Percentiles rank a stretch among this genome's conserved stretches.
Conservation (phyloP, 1,140 invertebrate species). For the Neuroterus valhalla region DNA sequence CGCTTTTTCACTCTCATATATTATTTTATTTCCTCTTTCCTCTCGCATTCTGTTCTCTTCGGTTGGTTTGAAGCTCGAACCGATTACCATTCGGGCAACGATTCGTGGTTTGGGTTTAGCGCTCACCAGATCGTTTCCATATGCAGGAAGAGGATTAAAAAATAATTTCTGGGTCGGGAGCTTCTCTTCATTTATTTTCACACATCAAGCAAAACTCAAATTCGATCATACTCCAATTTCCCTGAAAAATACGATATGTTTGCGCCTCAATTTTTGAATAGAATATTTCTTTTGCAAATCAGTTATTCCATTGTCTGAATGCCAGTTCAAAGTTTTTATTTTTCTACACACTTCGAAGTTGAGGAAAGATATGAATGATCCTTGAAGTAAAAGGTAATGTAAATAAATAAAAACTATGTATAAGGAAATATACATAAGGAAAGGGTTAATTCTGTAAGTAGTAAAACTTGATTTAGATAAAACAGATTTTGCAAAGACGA, state of each 20-base stretch:
- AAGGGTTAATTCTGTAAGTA: not conserved
- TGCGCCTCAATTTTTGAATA: not conserved
- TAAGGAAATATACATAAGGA: not conserved
- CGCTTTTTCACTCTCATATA: conserved; percentile 12
- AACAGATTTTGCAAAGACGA: not conserved
- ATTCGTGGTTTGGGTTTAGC: conserved; percentile 17
- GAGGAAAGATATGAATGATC: too few relatives aligned
- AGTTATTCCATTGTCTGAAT: too few relatives aligned
- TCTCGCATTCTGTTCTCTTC: conserved; percentile 4
- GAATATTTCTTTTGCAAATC: not conserved
- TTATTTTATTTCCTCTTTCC: not conserved
- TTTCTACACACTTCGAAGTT: too few relatives aligned
- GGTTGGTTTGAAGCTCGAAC: conserved; percentile 2
- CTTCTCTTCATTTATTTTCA: not conserved
- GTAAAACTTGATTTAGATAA: not conserved
- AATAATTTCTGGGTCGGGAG: not conserved
- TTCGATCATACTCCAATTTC: not conserved
- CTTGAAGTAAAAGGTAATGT: too few relatives aligned
- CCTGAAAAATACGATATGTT: not conserved
- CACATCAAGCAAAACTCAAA: not conserved
- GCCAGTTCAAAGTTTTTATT: too few relatives aligned
- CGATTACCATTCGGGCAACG: conserved; percentile 16
- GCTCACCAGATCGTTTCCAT: conserved; percentile 16
- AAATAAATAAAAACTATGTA: not conserved
- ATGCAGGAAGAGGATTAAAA: conserved; percentile 1